Base-by-base conservation (phyloP, 2,797 vertebrate species). In the Babyrousa celebensis region DNA sequence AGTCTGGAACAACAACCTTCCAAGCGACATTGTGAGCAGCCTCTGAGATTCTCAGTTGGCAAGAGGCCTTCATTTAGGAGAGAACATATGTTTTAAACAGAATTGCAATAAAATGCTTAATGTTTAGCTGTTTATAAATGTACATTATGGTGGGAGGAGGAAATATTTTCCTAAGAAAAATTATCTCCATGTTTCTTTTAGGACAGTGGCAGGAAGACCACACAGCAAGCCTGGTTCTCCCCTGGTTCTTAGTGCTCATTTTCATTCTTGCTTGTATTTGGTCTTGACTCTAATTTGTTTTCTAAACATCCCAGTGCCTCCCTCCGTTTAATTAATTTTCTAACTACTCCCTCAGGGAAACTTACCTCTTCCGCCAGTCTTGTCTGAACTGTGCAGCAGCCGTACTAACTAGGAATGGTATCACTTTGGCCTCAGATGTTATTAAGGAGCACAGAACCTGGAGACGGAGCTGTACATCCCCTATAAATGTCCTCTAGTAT, bases 261-360 rank as follows among this genome's bases (percentile, higher is more conserved):
- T 94, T 92, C 91, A 43, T 93, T 95, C 67, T 91, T 70, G n/a
- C 56, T 48, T 80, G 40, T 91, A 54, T 96, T 94, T 95, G 43
- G 15, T 89, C 71, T 89, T 83, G 80, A 89, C 7, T 92, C 96
- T 79, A 68, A 88, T 96, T 75, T 36, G 16, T 97, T 97, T 93
- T 96, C 67, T 91, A 58, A 95, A 93, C 97, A 97, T 86, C 83
- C 62, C 92, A 83, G 1, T 84, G 85, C 56, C 70, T 95, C 67
- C 18, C 91, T 97, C 60, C 36, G 8, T 91, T 98, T 97, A 91
- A 96, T 97, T 92, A 96, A 97, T 65, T 27, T 94, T 93, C 6
- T 68, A 95, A 86, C 78, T 25, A 21, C 88, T 91, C 95, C 85
- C 92, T 89, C 21, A 85, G 86, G 92, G 65, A 94, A 89, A 79